A percentile compares a stretch with the other conserved stretches of the same genome.
phyloP scores from a whole-genome alignment of 2,113 vertebrate genomes.

The Chamaetylas fuelleborni region DNA sequence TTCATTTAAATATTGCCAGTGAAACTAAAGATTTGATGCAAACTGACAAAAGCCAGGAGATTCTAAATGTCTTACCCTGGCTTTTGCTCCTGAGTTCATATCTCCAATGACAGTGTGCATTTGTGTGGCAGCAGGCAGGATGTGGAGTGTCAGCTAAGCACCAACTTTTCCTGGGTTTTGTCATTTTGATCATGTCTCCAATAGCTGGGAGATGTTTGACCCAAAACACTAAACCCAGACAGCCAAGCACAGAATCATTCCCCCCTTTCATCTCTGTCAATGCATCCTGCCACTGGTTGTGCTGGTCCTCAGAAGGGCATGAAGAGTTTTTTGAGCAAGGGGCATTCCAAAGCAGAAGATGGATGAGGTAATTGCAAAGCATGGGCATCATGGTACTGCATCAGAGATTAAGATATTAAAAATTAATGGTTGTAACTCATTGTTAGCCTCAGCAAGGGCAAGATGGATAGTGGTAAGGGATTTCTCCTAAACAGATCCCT shows the following conservation, averaged over 20 bases:
- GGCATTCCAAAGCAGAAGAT: not conserved
- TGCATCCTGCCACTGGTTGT: not conserved
- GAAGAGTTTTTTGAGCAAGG: not conserved
- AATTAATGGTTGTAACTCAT: not conserved
- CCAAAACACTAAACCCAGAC: not conserved
- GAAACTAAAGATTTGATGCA: slow-evolving; percentile 1
- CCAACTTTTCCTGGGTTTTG: not conserved
- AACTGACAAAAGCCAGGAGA: slow-evolving; percentile 5
- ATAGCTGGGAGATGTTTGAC: not conserved
- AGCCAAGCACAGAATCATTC: not conserved
- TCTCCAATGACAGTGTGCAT: not conserved
- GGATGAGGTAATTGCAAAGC: not conserved
- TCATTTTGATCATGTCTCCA: not conserved
- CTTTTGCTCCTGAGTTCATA: not conserved
- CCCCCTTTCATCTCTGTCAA: not conserved
- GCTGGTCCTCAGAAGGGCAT: not conserved
- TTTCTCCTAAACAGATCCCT: not conserved
- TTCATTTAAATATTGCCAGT: not conserved
- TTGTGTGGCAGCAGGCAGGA: not conserved
- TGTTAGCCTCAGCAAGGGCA: not conserved
- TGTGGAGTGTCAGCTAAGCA: not conserved
- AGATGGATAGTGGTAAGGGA: not conserved
- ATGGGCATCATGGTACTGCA: fast-evolving
- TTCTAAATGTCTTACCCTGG: not conserved
- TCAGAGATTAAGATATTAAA: not conserved